Evolutionary conservation across 2,888 invertebrate species (phyloP).

Genomic region (Luperina testacea): DNA sequence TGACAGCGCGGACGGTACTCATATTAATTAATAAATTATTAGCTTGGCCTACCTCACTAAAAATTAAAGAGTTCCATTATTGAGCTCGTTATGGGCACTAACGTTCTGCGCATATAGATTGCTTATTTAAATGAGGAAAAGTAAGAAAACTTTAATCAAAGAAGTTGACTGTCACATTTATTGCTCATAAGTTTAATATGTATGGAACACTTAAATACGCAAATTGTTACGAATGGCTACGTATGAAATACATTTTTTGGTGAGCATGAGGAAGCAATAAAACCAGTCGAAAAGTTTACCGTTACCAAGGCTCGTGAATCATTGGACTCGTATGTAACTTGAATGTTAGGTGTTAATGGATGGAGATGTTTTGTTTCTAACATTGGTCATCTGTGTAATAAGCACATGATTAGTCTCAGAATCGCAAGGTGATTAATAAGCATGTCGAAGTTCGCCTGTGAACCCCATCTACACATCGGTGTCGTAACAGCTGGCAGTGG

Average conservation of each 20-base stretch:
- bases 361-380: constrained; percentile 18
- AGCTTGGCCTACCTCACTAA: constrained; percentile 85
- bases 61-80: constrained; percentile 87
- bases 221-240: constrained; percentile 42
- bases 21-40: constrained; percentile 88
- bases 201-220: constrained; percentile 35
- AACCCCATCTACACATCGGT: constrained; percentile 70
- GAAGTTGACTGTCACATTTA: constrained; percentile 57
- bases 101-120: constrained; percentile 85
- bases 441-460: constrained; percentile 75
- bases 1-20: constrained; percentile 82
- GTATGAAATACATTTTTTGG: constrained; percentile 57
- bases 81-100: constrained; percentile 81
- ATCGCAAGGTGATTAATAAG: constrained; percentile 69
- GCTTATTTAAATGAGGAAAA: constrained; percentile 83
- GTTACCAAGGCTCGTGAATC: constrained; percentile 78
- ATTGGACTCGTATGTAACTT: constrained; percentile 74
- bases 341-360: constrained; percentile 56
- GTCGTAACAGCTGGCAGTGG: constrained; percentile 89
- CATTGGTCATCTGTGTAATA: constrained; percentile 7
- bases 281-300: constrained; percentile 76
- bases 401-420: constrained; percentile 28
- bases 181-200: constrained; percentile 39
- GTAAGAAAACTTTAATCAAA: constrained; percentile 72
- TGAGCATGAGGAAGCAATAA: constrained; percentile 75